Conservation (phyloP, 2,113 vertebrate genomes). For the Myrmecophaga tridactyla region DNA sequence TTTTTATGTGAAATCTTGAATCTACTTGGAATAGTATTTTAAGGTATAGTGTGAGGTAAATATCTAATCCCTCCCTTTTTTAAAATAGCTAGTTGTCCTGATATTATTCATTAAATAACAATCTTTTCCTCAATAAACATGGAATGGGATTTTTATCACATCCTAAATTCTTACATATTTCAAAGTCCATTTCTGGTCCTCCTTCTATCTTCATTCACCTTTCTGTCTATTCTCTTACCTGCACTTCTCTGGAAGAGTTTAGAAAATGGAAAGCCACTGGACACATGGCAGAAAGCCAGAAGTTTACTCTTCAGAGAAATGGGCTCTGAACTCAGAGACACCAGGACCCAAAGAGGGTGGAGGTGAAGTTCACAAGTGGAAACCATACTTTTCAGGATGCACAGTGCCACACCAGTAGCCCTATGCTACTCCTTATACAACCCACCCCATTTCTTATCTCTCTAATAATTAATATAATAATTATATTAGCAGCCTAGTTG, state of each 20-base stretch:
- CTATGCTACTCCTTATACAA: background rate
- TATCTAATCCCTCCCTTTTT: background rate
- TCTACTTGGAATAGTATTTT: background rate
- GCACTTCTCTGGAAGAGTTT: background rate
- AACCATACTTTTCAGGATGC: background rate
- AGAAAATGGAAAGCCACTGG: background rate
- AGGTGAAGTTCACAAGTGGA: background rate
- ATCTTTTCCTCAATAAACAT: background rate
- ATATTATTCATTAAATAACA: background rate
- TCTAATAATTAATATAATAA: background rate
- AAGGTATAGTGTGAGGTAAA: background rate
- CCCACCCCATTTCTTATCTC: background rate
- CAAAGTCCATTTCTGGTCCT: background rate
- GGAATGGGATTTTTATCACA: background rate
- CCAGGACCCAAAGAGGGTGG: background rate
- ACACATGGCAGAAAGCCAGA: background rate
- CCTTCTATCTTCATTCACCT: background rate
- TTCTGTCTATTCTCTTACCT: background rate
- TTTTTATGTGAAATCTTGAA: background rate
- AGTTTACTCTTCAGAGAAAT: background rate
- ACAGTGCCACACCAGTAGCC: background rate
- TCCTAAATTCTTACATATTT: background rate
- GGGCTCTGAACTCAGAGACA: background rate
- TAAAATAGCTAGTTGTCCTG: background rate
- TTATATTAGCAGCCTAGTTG: background rate